A percentile compares a stretch with the other conserved stretches of the same genome.
Conservation (phyloP, 1,140 invertebrate species). For the Drosophila albomicans region DNA sequence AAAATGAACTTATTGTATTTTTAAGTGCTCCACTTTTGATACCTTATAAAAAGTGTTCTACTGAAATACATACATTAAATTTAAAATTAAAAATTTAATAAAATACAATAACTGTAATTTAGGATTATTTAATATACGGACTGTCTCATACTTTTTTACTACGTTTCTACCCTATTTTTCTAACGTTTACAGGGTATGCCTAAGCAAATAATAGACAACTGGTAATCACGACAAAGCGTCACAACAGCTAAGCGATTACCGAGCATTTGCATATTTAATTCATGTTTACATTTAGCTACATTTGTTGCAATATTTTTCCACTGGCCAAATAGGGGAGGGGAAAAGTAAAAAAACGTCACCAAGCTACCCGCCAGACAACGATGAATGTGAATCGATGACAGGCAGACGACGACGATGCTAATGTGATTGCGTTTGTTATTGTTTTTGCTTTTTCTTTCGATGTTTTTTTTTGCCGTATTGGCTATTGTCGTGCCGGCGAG, state of each 20-base stretch:
- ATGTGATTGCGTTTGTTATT: conserved; percentile 50
- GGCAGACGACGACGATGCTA: conserved; percentile 65
- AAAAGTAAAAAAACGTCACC: conserved; percentile 55
- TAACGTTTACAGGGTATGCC: not conserved
- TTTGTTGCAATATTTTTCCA: conserved; percentile 58
- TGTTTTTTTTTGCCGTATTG: conserved; percentile 39
- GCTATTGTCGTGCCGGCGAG: conserved; percentile 68
- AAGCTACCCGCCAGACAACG: conserved; percentile 35
- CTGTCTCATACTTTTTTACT: not conserved
- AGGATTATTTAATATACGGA: no score
- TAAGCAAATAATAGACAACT: conserved; percentile 12
- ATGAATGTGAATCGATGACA: conserved; percentile 64
- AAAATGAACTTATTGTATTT: not conserved
- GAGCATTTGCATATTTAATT: conserved; percentile 66
- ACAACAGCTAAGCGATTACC: conserved; percentile 24
- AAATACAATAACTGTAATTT: not conserved
- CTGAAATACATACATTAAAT: not conserved
- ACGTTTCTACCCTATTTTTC: not conserved
- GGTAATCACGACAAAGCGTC: conserved; percentile 16
- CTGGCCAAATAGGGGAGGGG: conserved; percentile 17
- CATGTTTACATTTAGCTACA: conserved; percentile 53
- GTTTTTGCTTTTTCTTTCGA: conserved; percentile 11
- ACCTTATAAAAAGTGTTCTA: not conserved
- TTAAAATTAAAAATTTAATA: not conserved
- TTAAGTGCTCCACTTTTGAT: not conserved